Base-by-base conservation (phyloP, 2,797 vertebrate species). In the Mustela erminea region DNA sequence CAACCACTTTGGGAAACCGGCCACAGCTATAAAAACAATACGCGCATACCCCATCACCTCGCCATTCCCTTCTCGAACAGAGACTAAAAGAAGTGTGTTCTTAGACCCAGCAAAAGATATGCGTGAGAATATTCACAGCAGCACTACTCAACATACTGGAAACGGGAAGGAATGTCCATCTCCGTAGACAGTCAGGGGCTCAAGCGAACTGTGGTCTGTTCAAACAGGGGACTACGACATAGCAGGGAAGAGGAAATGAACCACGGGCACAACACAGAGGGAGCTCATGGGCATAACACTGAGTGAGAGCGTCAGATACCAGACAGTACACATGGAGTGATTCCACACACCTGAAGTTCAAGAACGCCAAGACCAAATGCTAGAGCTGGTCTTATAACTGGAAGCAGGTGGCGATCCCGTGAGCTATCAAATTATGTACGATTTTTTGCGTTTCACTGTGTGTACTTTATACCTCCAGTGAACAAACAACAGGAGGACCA, bases 211-310 rank as follows among this genome's bases (percentile, higher is more conserved):
- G 17, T 0, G 23, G n/a, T 52, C 68, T 27, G 0, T 3, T 14
- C 29, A n/a, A 5, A 62, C 20, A 3, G 4, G 7, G 49, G 83
- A 92, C 27, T 56, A 81, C n/a, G 56, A 49, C 38, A 62, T 29
- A 85, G 75, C 52, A 0, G 8, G 2, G 35, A 27, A 85, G 72
- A 87, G 74, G 60, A 54, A 18, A 72, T 0, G 87, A 29, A 13
- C 32, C 43, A 21, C 3, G 0, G 12, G 52, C 12, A 21, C 4
- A 0, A 46, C 27, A 41, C 4, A 3, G 3, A 0, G 20, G 12
- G 23, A 27, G 17, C 54, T 78, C 60, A 0, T 0, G 1, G 62
- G 27, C 62, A 18, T 62, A 23, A 56, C 1, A 5, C 1, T 18
- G 35, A 29, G 41, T 4, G 41, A 20, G 46, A 62, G 77, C 14